Evolutionary conservation across 1,140 invertebrate genomes (phyloP).

Genomic region (Pogonomyrmex californicus): DNA sequence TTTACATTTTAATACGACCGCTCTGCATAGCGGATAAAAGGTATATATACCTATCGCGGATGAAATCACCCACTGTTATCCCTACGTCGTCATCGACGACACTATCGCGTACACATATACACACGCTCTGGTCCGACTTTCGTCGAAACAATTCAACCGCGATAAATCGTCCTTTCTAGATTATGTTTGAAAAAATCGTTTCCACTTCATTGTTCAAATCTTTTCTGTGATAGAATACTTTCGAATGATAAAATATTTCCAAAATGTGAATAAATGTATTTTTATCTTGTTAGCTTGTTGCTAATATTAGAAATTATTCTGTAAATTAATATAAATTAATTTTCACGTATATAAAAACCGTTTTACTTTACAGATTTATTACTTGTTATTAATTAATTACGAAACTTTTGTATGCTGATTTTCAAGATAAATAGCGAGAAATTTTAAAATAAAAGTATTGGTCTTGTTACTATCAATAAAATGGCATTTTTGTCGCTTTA

Average conservation of each 20-base stretch:
- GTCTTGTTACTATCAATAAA: not conserved
- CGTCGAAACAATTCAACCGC: conserved; percentile 36
- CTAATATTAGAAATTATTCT: not conserved
- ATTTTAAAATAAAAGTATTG: not conserved
- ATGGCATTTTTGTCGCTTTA: conserved; percentile 4
- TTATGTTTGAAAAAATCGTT: not conserved
- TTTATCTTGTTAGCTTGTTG: not conserved
- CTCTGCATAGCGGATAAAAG: conserved; percentile 77
- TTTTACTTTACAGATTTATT: not conserved
- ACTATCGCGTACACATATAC: not conserved
- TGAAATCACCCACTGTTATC: conserved; percentile 69
- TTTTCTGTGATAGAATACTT: not conserved
- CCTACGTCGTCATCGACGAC: conserved; percentile 64
- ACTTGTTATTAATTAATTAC: not conserved
- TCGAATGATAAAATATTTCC: not conserved
- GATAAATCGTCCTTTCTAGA: not conserved
- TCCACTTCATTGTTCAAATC: not conserved
- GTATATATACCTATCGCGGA: conserved; percentile 67
- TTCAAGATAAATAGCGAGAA: not conserved
- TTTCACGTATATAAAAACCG: not conserved
- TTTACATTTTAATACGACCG: conserved; percentile 81
- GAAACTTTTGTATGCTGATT: not conserved
- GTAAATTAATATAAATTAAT: conserved; percentile 18
- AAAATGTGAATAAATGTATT: not conserved
- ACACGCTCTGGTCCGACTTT: conserved; percentile 5